A percentile compares a stretch with the other conserved stretches of the same genome.
These are phyloP conservation scores for Agrochola circellaris DNA, from an alignment of 2,888 invertebrate species.

Conservation along the genomic window DNA sequence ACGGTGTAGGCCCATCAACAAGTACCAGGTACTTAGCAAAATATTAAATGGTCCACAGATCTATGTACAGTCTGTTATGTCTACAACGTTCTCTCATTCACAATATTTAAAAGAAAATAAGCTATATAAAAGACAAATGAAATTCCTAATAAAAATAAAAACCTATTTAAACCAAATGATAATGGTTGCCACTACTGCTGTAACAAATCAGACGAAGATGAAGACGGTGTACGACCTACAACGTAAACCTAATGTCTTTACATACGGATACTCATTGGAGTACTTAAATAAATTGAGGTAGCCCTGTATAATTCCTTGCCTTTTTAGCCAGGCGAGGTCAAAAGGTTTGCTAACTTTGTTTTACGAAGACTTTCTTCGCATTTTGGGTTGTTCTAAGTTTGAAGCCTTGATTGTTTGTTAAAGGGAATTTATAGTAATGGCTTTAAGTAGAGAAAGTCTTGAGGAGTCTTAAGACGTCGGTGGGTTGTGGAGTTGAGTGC, in stretches of 20 bases:
- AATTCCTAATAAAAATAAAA: too few relatives aligned
- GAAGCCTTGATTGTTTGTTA: slow-evolving; percentile 35
- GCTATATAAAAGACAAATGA: too few relatives aligned
- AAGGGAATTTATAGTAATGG: slow-evolving; percentile 18
- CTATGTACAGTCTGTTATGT: too few relatives aligned
- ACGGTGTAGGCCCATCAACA: too few relatives aligned
- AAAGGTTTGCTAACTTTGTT: slow-evolving; percentile 18
- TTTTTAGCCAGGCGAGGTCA: slow-evolving; percentile 26
- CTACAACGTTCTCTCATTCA: too few relatives aligned
- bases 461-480: neutral
- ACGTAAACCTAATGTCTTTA: slow-evolving; percentile 40
- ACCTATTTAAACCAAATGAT: too few relatives aligned
- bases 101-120: too few relatives aligned
- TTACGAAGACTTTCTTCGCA: slow-evolving; percentile 35
- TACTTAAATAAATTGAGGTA: slow-evolving; percentile 55
- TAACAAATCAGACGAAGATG: too few relatives aligned
- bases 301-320: slow-evolving; percentile 15
- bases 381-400: slow-evolving; percentile 25
- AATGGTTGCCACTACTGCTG: too few relatives aligned
- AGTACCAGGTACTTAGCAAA: too few relatives aligned
- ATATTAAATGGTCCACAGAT: too few relatives aligned
- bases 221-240: slow-evolving; percentile 35
- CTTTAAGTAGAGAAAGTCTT: neutral
- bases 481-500: neutral
- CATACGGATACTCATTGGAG: slow-evolving; percentile 41